Conservation (phyloP, 2,113 vertebrate genomes). For the Crotalus tigris region DNA sequence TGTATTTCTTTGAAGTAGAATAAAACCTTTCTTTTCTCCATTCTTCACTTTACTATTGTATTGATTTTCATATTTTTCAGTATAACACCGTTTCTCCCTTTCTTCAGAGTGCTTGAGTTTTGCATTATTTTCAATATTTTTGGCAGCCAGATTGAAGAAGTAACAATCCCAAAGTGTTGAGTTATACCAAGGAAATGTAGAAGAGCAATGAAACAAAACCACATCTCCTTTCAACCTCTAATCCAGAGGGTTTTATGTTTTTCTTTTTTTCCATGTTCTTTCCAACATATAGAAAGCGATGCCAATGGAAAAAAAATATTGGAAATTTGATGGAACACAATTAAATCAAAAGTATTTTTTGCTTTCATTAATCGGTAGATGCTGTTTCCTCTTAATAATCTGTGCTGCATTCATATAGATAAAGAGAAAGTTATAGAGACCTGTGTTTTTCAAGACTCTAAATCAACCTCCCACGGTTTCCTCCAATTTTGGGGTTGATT, state of each 20-base stretch:
- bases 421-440: not conserved
- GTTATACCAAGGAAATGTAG: constrained; percentile 58
- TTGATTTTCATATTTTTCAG: not conserved
- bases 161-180: constrained; percentile 55
- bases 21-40: not conserved
- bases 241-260: constrained; percentile 51
- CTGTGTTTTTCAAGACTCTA: not conserved
- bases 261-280: constrained; percentile 30
- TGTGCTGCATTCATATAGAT: fast-evolving
- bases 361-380: not conserved
- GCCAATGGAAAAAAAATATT: constrained; percentile 51
- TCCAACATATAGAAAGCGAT: constrained; percentile 50
- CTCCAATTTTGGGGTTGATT: not conserved
- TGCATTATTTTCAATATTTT: constrained; percentile 59
- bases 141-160: constrained; percentile 59
- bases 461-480: not conserved
- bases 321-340: constrained; percentile 34
- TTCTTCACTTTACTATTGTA: not conserved
- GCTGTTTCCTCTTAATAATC: not conserved
- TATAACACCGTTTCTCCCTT: not conserved
- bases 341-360: not conserved
- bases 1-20: not conserved
- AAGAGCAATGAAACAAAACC: constrained; percentile 55
- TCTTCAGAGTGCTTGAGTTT: constrained; percentile 61
- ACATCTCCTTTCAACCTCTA: constrained; percentile 56